Evolutionary conservation across 2,797 vertebrate species (phyloP).

Genomic region (Fringilla coelebs): DNA sequence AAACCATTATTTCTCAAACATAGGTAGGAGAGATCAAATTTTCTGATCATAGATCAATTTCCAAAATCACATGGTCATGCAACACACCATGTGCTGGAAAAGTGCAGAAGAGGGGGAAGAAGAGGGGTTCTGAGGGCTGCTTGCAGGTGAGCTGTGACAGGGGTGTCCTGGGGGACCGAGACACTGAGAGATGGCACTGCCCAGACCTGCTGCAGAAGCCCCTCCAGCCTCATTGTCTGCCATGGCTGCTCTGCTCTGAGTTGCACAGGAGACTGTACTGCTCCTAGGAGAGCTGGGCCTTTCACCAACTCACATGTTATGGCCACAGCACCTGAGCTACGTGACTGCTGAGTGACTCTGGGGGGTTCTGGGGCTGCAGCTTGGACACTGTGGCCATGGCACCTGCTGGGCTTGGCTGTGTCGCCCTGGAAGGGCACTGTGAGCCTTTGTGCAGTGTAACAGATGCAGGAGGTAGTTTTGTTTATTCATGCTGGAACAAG

Average conservation of each 20-base stretch:
- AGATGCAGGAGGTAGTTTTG: background rate
- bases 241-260: background rate
- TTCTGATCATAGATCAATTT: background rate
- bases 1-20: background rate
- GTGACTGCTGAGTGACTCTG: rapidly evolving
- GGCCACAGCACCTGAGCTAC: rapidly evolving
- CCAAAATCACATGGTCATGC: background rate
- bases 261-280: background rate
- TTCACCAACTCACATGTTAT: rapidly evolving
- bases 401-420: background rate
- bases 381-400: rapidly evolving
- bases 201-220: rapidly evolving
- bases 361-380: background rate
- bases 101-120: background rate
- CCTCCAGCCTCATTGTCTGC: background rate
- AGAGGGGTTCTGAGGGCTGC: background rate
- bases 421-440: background rate
- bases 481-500: background rate
- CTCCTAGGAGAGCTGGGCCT: background rate
- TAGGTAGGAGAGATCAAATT: background rate
- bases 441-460: background rate
- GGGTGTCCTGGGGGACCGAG: rapidly evolving
- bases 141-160: background rate
- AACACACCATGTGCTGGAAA: background rate
- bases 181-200: background rate